Evolutionary conservation across 2,113 vertebrate species (phyloP).

Genomic region (Phyllopteryx taeniolatus): DNA sequence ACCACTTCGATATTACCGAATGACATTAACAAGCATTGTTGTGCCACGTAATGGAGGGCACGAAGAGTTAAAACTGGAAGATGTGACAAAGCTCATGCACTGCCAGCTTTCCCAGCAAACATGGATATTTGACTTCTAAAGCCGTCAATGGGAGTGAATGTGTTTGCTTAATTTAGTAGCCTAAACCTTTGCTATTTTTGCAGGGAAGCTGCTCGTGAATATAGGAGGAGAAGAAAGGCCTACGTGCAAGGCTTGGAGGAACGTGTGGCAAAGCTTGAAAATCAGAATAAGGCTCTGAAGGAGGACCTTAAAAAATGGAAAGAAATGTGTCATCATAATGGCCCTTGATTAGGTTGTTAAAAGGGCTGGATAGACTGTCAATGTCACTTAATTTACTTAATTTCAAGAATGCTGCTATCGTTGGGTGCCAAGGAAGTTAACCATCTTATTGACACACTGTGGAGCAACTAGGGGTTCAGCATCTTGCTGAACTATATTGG

Average conservation of each 20-base stretch:
- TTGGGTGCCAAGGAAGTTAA: not conserved
- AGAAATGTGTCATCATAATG: slow-evolving; percentile 6
- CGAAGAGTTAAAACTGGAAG: too few species aligned
- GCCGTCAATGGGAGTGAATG: too few species aligned
- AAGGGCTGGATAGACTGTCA: not conserved
- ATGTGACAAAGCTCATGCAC: too few species aligned
- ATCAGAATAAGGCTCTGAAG: slow-evolving; percentile 8
- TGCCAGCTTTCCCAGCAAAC: too few species aligned
- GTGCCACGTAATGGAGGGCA: too few species aligned
- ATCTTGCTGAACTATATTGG: not conserved
- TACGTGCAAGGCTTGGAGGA: slow-evolving; percentile 6
- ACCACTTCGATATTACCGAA: too few species aligned
- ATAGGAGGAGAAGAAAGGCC: slow-evolving; percentile 1
- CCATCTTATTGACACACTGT: not conserved
- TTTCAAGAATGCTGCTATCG: not conserved
- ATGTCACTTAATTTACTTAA: not conserved
- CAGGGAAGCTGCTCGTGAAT: slow-evolving; percentile 6
- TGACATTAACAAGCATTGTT: too few species aligned
- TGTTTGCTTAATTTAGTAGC: not conserved
- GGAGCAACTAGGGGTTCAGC: not conserved
- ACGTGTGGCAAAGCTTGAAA: slow-evolving; percentile 1
- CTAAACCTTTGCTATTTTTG: not conserved
- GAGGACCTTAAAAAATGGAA: slow-evolving; percentile 7
- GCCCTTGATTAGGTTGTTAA: not conserved
- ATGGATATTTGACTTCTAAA: too few species aligned